Percentiles rank a stretch among this genome's conserved stretches.
Conservation (phyloP, 1,140 invertebrate species). For the Scylla paramamosain region DNA sequence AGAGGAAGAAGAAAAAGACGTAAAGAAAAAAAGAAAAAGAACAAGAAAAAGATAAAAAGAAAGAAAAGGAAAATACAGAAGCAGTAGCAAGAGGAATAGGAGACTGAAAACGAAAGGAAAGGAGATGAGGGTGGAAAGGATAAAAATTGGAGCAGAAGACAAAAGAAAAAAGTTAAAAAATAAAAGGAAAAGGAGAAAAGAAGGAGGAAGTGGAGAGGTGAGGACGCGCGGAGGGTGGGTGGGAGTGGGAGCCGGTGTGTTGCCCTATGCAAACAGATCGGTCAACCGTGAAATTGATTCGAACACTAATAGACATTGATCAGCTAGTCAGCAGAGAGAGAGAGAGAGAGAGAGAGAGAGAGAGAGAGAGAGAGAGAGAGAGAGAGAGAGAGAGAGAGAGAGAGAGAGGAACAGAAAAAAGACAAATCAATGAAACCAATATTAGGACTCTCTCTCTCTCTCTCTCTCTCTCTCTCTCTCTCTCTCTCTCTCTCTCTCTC, state of each 20-base stretch:
- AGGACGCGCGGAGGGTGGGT: not conserved
- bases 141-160: not conserved
- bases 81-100: not conserved
- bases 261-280: too few species aligned
- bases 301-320: too few species aligned
- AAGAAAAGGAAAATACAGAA: not conserved
- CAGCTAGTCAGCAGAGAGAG: too few species aligned
- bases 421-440: not conserved
- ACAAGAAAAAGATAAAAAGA: not conserved
- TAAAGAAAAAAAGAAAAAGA: not conserved
- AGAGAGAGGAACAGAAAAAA: not conserved
- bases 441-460: not conserved
- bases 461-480: constrained; percentile 37
- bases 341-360: too few species aligned
- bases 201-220: not conserved
- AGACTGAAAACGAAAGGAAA: not conserved
- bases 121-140: not conserved
- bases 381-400: not conserved
- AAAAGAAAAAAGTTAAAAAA: not conserved
- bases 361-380: too few species aligned
- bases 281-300: too few species aligned
- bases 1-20: not conserved
- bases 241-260: not conserved
- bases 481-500: constrained; percentile 35
- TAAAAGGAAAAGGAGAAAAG: not conserved